Base-by-base conservation (phyloP, 2,113 vertebrate species). In the Marmota flaviventris region DNA sequence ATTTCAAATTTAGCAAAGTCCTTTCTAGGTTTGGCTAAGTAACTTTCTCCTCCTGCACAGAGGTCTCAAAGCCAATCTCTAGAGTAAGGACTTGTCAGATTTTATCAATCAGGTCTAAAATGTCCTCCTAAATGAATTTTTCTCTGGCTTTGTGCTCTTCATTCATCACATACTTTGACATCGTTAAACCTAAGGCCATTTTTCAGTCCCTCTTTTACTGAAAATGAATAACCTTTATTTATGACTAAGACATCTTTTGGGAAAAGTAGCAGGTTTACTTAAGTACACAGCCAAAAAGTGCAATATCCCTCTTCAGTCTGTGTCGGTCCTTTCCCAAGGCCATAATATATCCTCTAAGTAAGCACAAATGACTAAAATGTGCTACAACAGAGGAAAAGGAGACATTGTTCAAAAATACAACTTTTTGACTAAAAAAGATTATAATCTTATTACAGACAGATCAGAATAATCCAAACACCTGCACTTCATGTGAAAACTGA, bases 201-300 rank as follows among this genome's bases (percentile, higher is more conserved):
- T 69, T 70, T 51, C 63, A 76, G 39, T 89, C 67, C 37, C 75
- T 75, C 48, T 87, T 96, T 92, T 65, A 56, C 53, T 94, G 85
- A 95, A 96, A 97, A 96, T 73, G 67, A 94, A 89, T 86, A n/a
- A 90, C 48, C 77, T 69, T 88, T 96, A 96, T 91, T 97, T 96
- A 83, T 79, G 89, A 82, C 58, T 88, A 85, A 93, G 61, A 51
- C 79, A 91, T 22, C 91, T 24, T 96, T 85, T 67, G 48, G n/a
- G 73, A 13, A 37, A 95, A 91, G 77, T 27, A 91, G 73, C 42
- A 83, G 61, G 69, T 85, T 77, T 94, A 69, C 72, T 81, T 89
- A 69, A 94, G 69, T 51, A 77, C 8, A 70, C 56, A 96, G 85
- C 18, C 45, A 89, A 93, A 69, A 85, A 77, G 77, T 51, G 48